phyloP scores from a whole-genome alignment of 2,888 invertebrate genomes.

The Andrena haemorrhoa region DNA sequence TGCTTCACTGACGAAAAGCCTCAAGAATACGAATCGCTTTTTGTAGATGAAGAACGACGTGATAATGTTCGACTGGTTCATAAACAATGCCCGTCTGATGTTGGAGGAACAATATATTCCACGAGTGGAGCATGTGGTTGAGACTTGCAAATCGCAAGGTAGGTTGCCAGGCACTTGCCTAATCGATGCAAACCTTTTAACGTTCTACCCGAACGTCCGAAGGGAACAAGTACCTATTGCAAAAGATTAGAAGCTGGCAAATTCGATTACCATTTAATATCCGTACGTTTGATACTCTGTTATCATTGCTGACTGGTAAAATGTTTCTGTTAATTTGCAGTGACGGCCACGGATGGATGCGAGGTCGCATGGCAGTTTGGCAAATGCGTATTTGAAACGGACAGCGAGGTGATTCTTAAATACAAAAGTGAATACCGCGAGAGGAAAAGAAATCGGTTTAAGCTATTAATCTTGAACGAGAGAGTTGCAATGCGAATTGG shows the following conservation, averaged over 20 bases:
- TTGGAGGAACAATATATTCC: slow-evolving; percentile 65
- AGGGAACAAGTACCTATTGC: neutral
- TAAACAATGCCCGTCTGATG: slow-evolving; percentile 84
- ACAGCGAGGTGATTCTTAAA: slow-evolving; percentile 56
- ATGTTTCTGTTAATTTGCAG: slow-evolving; percentile 31
- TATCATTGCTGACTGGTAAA: too few relatives aligned
- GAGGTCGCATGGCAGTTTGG: slow-evolving; percentile 69
- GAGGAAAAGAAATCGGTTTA: too few relatives aligned
- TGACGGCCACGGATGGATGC: slow-evolving; percentile 65
- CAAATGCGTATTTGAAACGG: slow-evolving; percentile 71
- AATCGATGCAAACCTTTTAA: neutral
- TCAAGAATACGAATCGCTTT: neutral
- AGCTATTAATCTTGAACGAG: too few relatives aligned
- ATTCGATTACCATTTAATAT: too few relatives aligned
- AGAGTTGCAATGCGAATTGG: too few relatives aligned
- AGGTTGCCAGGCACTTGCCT: slow-evolving; percentile 28
- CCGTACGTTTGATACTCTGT: too few relatives aligned
- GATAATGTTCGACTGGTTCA: slow-evolving; percentile 85
- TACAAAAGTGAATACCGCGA: slow-evolving; percentile 1
- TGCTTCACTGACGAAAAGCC: neutral
- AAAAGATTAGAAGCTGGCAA: neutral
- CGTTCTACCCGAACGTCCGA: neutral
- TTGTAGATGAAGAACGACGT: slow-evolving; percentile 86
- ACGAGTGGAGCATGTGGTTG: slow-evolving; percentile 54
- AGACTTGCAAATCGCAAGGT: slow-evolving; percentile 66